Base-by-base conservation (phyloP, 2,113 vertebrate species). In the Pantherophis guttatus region DNA sequence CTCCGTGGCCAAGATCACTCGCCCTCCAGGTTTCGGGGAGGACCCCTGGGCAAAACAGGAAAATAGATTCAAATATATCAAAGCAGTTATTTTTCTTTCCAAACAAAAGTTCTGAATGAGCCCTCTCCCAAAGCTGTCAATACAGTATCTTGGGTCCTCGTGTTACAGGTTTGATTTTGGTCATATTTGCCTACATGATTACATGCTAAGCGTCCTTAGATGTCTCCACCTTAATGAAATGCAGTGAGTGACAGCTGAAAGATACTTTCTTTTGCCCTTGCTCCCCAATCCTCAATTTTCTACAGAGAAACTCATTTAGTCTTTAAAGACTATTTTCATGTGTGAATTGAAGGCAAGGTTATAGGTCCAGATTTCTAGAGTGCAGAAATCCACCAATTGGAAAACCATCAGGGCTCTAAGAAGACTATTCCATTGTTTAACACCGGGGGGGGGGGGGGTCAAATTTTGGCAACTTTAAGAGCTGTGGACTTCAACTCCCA, bases 1-100 rank as follows among this genome's bases (percentile, higher is more conserved):
- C 97, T 99, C 99, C 1, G 99, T 99, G 95, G 99, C 99, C 98
- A 99, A 96, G 97, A 99, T 99, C 97, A 99, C 99, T 93, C 99
- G 97, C 90, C 99, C 98, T 62, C 98, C 98, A 33, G 98, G 98
- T 91, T 98, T 99, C 88, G 98, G 98, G 95, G 98, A 96, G 21
- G 98, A 97, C 96, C 97, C 95, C 98, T 99, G 97, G 94, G 95
- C 96, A 90, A 39, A 97, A 96, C 7, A 96, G 62, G 91, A 62
- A 94, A 48, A 90, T 24, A 21, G 7, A 55, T 94, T 1, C 57
- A 75, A 87, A 21, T 96, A 96, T 93, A 10, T 75, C 8, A 90
- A 50, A 21, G 65, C 93, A 48, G 85, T 90, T 94, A 75, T 88
- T 89, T 13, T 0, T 0, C 26, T 85, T 0, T 0, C 29, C 86